Percentiles rank a stretch among this genome's conserved stretches.
These are phyloP conservation scores for Psophia crepitans DNA, from an alignment of 2,113 vertebrate species.

Conservation along the genomic window DNA sequence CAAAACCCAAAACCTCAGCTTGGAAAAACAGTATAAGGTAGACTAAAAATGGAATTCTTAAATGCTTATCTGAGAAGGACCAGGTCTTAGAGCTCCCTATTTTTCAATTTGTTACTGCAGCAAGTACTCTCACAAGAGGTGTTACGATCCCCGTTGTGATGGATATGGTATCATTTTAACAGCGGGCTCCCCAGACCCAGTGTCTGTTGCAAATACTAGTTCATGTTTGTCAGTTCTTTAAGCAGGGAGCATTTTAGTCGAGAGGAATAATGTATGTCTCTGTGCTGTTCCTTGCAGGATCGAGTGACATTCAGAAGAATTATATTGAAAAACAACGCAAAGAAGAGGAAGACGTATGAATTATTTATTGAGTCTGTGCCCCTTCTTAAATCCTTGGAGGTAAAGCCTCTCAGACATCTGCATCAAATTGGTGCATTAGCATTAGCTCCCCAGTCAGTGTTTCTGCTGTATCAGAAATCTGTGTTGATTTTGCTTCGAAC, in stretches of 20 bases:
- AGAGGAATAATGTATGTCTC: constrained; percentile 18
- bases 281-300: constrained; percentile 80
- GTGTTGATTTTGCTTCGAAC: not conserved
- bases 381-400: constrained; percentile 96
- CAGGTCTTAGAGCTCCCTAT: not conserved
- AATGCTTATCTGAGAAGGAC: not conserved
- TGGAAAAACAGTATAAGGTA: not conserved
- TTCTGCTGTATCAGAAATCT: not conserved
- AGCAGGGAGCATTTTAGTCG: not conserved
- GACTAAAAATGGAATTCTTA: not conserved
- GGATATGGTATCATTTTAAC: not conserved
- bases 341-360: constrained; percentile 94
- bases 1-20: not conserved
- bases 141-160: not conserved
- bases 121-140: not conserved
- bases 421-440: not conserved
- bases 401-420: constrained; percentile 65
- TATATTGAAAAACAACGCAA: constrained; percentile 95
- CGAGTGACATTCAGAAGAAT: constrained; percentile 97
- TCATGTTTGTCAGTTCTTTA: not conserved
- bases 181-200: not conserved
- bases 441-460: not conserved
- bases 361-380: constrained; percentile 95
- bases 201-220: not conserved
- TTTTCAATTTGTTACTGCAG: not conserved